phyloP scores from a whole-genome alignment of 2,888 invertebrate genomes.

The Drosophila colorata region DNA sequence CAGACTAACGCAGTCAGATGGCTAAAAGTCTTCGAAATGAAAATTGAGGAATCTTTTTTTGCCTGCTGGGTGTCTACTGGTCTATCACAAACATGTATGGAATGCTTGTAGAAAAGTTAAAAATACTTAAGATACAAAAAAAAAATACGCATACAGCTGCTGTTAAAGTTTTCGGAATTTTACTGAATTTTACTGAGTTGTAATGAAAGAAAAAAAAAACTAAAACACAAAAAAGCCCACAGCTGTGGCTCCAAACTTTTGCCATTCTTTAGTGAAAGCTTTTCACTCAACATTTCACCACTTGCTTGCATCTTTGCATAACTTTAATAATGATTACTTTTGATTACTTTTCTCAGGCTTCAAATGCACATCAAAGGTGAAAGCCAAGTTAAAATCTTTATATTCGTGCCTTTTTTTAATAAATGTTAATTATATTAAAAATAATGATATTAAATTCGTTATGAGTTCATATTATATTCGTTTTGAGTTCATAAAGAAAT shows the following conservation, averaged over 20 bases:
- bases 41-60: neutral
- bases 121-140: neutral
- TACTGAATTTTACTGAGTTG: neutral
- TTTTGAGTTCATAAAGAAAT: too few relatives aligned
- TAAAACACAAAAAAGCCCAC: slow-evolving; percentile 4
- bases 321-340: slow-evolving; percentile 2
- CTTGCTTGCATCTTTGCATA: slow-evolving; percentile 1
- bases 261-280: slow-evolving; percentile 8
- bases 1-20: too few relatives aligned
- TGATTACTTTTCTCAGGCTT: neutral
- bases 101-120: neutral
- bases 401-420: neutral
- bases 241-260: slow-evolving; percentile 16
- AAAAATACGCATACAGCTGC: neutral
- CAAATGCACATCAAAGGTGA: neutral
- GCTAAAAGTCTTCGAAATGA: neutral
- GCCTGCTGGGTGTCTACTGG: neutral
- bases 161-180: neutral
- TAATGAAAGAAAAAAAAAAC: neutral
- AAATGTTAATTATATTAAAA: neutral
- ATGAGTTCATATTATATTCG: too few relatives aligned
- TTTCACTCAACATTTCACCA: neutral
- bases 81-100: neutral
- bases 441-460: too few relatives aligned
- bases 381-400: neutral